phyloP scores from a whole-genome alignment of 2,888 invertebrate genomes.

The Netelia melanura region DNA sequence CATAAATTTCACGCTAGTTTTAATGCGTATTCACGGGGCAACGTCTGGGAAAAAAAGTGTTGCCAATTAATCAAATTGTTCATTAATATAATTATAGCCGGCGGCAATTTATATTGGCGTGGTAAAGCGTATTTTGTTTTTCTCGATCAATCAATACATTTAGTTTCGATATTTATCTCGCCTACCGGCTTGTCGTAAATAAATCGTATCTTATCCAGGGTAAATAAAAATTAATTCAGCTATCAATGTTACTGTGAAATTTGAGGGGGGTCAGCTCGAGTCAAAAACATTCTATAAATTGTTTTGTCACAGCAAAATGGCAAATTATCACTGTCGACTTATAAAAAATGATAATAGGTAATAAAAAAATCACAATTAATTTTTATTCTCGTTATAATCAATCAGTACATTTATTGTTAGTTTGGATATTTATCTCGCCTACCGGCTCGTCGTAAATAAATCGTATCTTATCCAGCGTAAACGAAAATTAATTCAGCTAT shows the following conservation, averaged over 20 bases:
- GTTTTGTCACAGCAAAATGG: not conserved
- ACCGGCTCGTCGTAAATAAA: conserved; percentile 1
- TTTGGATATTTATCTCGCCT: not conserved
- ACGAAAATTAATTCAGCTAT: not conserved
- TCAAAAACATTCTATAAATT: not conserved
- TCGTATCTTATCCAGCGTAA: not conserved
- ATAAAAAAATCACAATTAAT: not conserved
- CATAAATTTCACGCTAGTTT: conserved; percentile 53
- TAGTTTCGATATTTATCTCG: not conserved
- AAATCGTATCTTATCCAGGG: not conserved
- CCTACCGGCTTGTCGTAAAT: not conserved
- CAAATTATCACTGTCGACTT: too few species aligned
- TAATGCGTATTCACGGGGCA: conserved; percentile 16
- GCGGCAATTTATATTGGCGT: not conserved
- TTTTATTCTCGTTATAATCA: not conserved
- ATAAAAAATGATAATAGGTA: not conserved
- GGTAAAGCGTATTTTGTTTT: conserved; percentile 8
- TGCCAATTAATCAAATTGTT: conserved; percentile 37
- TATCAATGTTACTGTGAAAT: not conserved
- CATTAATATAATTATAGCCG: conserved; percentile 22
- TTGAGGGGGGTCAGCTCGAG: not conserved
- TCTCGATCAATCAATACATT: not conserved
- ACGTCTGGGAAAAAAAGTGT: not conserved
- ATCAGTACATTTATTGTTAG: not conserved
- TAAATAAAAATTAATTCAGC: not conserved